These are phyloP conservation scores for Lithodes maja DNA, from an alignment of 2,888 invertebrate genomes.

Conservation along the genomic window DNA sequence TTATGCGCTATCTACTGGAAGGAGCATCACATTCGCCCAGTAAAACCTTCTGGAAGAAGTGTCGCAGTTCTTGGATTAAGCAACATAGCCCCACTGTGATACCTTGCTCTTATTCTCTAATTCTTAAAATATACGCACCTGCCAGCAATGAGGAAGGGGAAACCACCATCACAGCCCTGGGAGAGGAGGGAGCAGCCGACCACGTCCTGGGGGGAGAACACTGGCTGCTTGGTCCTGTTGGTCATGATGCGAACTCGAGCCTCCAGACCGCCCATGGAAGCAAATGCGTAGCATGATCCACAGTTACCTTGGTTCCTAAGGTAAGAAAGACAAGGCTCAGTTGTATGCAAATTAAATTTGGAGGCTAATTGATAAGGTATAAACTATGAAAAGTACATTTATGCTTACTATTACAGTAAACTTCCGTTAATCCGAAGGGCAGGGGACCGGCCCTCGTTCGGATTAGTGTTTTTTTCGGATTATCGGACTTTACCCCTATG, in stretches of 20 bases:
- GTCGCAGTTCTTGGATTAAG: too few species aligned
- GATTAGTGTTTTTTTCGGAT: too few species aligned
- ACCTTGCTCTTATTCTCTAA: constrained; percentile 7
- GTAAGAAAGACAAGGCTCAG: neutral
- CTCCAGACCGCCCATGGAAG: constrained; percentile 76
- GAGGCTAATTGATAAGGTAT: too few species aligned
- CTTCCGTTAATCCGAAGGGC: too few species aligned
- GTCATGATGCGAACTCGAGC: constrained; percentile 75
- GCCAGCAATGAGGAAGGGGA: constrained; percentile 74
- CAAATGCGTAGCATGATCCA: constrained; percentile 77
- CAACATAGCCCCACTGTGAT: neutral
- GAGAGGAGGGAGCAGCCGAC: constrained; percentile 77
- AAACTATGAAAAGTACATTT: too few species aligned
- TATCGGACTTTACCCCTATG: too few species aligned
- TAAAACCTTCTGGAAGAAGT: too few species aligned
- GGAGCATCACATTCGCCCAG: too few species aligned
- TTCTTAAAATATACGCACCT: constrained; percentile 72
- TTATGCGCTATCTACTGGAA: too few species aligned
- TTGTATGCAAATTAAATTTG: too few species aligned
- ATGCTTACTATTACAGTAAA: too few species aligned
- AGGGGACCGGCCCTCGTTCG: too few species aligned
- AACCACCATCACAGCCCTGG: constrained; percentile 76
- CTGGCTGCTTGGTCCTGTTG: constrained; percentile 74
- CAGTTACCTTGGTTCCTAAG: constrained; percentile 73
- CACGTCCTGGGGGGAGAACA: constrained; percentile 76